Evolutionary conservation across 2,797 vertebrate genomes (phyloP).

Genomic region (Gymnoscopelus braueri): DNA sequence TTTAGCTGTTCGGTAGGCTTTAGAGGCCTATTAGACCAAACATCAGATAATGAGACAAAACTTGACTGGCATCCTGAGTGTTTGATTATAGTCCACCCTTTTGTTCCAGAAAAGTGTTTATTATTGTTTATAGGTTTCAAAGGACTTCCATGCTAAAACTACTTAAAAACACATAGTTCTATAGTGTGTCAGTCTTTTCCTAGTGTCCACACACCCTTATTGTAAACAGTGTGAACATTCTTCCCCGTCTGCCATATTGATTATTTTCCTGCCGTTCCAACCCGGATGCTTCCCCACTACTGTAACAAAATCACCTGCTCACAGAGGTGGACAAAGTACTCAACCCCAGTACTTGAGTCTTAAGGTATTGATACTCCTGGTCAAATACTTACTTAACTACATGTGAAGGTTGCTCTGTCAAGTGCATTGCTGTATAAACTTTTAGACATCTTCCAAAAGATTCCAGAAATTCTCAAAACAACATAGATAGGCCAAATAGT

Average conservation of each 20-base stretch:
- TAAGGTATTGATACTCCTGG: too few species aligned
- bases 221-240: conserved; percentile 31
- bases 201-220: conserved; percentile 27
- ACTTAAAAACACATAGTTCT: conserved; percentile 56
- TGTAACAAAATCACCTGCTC: conserved; percentile 12
- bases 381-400: too few species aligned
- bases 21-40: conserved; percentile 19
- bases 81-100: conserved; percentile 76
- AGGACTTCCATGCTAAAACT: conserved; percentile 58
- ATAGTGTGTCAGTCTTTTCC: conserved; percentile 39
- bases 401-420: too few species aligned
- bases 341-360: too few species aligned
- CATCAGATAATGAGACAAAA: conserved; percentile 38
- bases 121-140: conserved; percentile 82
- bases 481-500: too few species aligned
- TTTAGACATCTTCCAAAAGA: too few species aligned
- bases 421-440: too few species aligned
- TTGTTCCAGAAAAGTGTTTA: conserved; percentile 78
- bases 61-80: conserved; percentile 58
- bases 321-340: too few species aligned
- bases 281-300: conserved; percentile 15
- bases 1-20: too few species aligned
- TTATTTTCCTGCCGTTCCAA: conserved; percentile 66
- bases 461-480: too few species aligned
- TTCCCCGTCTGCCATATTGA: conserved; percentile 54